Conservation (phyloP, 2,113 vertebrate genomes). For the Passer domesticus region DNA sequence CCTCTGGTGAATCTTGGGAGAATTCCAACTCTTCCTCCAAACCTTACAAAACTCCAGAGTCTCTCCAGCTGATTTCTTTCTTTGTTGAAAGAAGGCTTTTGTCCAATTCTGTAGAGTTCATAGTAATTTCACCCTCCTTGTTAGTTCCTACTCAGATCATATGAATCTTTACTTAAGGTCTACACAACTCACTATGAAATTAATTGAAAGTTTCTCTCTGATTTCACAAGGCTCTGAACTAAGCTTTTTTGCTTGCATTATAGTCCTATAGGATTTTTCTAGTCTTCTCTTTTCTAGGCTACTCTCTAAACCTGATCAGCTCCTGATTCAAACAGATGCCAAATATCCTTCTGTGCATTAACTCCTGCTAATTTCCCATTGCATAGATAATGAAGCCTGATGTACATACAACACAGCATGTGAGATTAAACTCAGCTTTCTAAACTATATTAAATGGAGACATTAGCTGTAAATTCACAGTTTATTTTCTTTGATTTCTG, state of each 20-base stretch:
- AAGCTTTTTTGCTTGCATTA: neutral
- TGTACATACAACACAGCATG: fast-evolving
- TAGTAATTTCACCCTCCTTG: neutral
- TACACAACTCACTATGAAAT: neutral
- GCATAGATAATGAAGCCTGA: neutral
- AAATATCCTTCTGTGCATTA: neutral
- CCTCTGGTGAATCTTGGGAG: neutral
- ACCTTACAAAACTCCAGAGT: neutral
- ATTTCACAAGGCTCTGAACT: neutral
- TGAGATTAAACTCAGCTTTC: neutral
- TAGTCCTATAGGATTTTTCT: neutral
- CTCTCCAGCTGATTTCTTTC: neutral
- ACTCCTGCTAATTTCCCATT: neutral
- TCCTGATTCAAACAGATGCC: constrained; percentile 11
- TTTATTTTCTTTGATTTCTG: neutral
- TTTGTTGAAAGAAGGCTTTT: neutral
- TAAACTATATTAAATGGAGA: neutral
- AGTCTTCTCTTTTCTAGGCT: neutral
- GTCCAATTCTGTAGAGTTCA: neutral
- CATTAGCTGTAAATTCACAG: neutral
- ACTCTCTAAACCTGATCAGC: neutral
- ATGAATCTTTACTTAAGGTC: neutral
- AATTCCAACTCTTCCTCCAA: neutral
- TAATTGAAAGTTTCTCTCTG: neutral
- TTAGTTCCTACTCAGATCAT: neutral